phyloP scores from a whole-genome alignment of 2,888 invertebrate genomes.

The Caenorhabditis sp. region DNA sequence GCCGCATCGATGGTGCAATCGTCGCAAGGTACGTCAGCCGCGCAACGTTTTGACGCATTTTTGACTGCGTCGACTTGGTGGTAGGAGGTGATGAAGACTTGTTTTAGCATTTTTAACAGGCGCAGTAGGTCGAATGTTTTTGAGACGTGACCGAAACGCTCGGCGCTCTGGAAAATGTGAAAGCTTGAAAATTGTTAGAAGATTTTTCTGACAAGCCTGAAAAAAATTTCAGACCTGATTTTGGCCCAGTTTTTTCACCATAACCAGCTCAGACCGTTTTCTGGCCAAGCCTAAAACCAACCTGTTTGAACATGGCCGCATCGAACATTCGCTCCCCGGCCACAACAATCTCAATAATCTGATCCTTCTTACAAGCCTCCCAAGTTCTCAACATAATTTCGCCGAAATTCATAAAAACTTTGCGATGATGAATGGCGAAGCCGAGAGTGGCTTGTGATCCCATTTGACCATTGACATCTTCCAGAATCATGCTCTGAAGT shows the following conservation, averaged over 20 bases:
- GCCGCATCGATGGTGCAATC: constrained; percentile 12
- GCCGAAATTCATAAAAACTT: constrained; percentile 71
- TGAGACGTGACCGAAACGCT: constrained; percentile 30
- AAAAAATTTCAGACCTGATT: too few relatives aligned
- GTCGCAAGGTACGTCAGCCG: constrained; percentile 12
- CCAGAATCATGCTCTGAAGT: constrained; percentile 37
- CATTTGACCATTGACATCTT: constrained; percentile 25
- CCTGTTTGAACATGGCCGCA: constrained; percentile 53
- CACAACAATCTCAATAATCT: constrained; percentile 55
- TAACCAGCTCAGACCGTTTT: too few relatives aligned
- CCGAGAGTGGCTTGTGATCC: constrained; percentile 33
- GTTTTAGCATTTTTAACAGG: constrained; percentile 43
- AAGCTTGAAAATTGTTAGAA: too few relatives aligned
- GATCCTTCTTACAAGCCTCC: constrained; percentile 63
- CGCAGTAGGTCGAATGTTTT: constrained; percentile 26
- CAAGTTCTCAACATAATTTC: constrained; percentile 69
- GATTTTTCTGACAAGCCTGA: too few relatives aligned
- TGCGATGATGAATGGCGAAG: constrained; percentile 68
- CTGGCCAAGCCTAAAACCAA: too few relatives aligned
- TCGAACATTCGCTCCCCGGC: constrained; percentile 59
- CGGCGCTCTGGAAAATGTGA: too few relatives aligned
- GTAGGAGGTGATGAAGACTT: constrained; percentile 37
- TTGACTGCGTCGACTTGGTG: constrained; percentile 26
- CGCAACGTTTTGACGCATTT: constrained; percentile 20
- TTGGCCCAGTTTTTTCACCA: too few relatives aligned